Evolutionary conservation across 2,888 invertebrate species (phyloP).

Genomic region (Muschampia plurimacula): DNA sequence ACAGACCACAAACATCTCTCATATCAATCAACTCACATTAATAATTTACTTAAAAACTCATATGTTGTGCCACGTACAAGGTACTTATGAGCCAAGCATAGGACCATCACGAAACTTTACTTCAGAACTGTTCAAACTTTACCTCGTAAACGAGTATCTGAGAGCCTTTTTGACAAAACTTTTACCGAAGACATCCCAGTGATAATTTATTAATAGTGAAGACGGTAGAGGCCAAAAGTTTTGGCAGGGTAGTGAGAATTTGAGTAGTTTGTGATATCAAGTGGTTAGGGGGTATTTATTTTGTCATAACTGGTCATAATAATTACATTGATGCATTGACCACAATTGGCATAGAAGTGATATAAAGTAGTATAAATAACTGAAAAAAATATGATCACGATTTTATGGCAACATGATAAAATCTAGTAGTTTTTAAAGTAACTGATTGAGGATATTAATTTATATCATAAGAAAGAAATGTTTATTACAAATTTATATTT

Average conservation of each 20-base stretch:
- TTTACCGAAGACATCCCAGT: slow-evolving; percentile 36
- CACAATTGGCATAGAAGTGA: too few species aligned
- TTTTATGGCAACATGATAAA: too few species aligned
- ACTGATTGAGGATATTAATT: too few species aligned
- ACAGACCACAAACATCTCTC: too few species aligned
- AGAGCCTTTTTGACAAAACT: slow-evolving; percentile 37
- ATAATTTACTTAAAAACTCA: not conserved
- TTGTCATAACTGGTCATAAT: not conserved
- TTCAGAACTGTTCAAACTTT: slow-evolving; percentile 35
- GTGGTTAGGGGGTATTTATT: not conserved
- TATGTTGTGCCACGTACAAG: slow-evolving; percentile 15
- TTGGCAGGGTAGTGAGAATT: not conserved
- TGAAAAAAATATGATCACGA: too few species aligned
- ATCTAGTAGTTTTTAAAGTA: too few species aligned
- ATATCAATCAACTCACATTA: too few species aligned
- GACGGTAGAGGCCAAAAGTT: slow-evolving; percentile 13
- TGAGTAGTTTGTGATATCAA: slow-evolving; percentile 6
- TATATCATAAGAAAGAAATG: too few species aligned
- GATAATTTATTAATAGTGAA: slow-evolving; percentile 36
- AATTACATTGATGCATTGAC: not conserved
- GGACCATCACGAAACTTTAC: slow-evolving; percentile 26
- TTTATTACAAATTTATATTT: too few species aligned
- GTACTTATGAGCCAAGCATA: slow-evolving; percentile 27
- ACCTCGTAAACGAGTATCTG: slow-evolving; percentile 31
- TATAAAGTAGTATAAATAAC: too few species aligned